Evolutionary conservation across 2,888 invertebrate species (phyloP), one percentile per base, ranked within the genome.

Genomic region (Leptopilina syphax): DNA sequence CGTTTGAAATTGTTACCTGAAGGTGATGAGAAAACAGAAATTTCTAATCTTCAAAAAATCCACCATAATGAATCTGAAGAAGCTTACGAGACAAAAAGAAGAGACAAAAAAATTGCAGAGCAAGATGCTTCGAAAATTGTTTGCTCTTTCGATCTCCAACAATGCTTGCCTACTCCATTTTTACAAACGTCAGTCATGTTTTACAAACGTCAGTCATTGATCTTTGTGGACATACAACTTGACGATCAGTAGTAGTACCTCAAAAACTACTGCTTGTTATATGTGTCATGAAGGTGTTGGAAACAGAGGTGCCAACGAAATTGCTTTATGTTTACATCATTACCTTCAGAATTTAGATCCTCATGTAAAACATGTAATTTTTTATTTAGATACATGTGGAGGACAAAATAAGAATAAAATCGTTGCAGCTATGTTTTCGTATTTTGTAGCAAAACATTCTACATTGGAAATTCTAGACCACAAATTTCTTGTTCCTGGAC

Each of bases 201-300:
- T 84, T 89, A 90, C 77, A 88, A 88, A 83, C 76, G n/a, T n/a
- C n/a, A n/a, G n/a, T n/a, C n/a, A n/a, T n/a, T n/a, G 88, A 41
- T 86, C 18, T 76, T 80, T 89, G 34, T 88, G 86, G 86, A 88
- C 87, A 7, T 89, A 79, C 78, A 88, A 88, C 79, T 81, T 88
- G 7, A 88, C 87, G 8, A 83, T 89, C 9, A 83, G 86, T 70
- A 80, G 84, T 80, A 83, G 83, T 60, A 77, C 76, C 66, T 80
- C 82, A 77, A 65, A 78, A 67, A 80, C 84, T 63, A 79, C 85
- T n/a, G 79, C 80, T 47, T 86, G 87, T 78, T 87, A 81, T 65
- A 88, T 88, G 87, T 89, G 89, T 85, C 84, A 88, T 78, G 87
- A 88, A 81, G 83, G 81, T 13, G 80, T 84, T n/a, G 84, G 84